Evolutionary conservation across 2,113 vertebrate species (phyloP), one percentile per base, ranked within the genome.

Genomic region (Oncorhynchus nerka): DNA sequence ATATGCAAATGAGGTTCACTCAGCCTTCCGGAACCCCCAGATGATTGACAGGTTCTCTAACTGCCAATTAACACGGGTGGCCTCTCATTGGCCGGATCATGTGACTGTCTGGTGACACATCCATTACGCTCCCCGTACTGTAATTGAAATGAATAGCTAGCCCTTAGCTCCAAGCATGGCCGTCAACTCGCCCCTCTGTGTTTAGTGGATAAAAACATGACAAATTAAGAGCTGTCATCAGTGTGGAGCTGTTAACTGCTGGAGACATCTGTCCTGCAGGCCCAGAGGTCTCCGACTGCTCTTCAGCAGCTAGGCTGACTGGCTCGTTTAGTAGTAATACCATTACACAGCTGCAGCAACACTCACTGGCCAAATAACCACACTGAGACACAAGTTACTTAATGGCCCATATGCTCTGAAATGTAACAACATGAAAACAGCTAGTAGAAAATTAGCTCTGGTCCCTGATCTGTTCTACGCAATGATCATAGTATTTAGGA

Each of bases 11-110:
- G 66, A 62, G 77, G 73, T 59, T 77, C 73, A 71, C 78, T 81
- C 81, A 69, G 73, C 64, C n/a, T 57, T 78, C 34, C 62, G 26
- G 51, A 66, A 28, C 49, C 57, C 68, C 64, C 73, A 69, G 20
- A n/a, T 81, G 79, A 87, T 32, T 81, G 81, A 81, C 79, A 77
- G 32, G 51, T 32, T 73, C 71, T 75, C 70, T 85, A 82, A 85
- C 73, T 68, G 77, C 73, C 76, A 85, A 85, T 85, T 87, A 83
- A 82, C 83, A 78, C 61, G 30, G 20, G 48, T 79, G 77, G 70
- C 81, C 79, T 61, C 3, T 62, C 72, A 69, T 64, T 74, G 79
- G 77, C 76, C 81, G 81, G 78, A 83, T 76, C 73, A 76, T 73
- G 77, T 61, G 67, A 81, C 73, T 81, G 81, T 77, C 79, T 74